Conservation (phyloP, 2,888 invertebrate genomes). For the Drosophila ezoana region DNA sequence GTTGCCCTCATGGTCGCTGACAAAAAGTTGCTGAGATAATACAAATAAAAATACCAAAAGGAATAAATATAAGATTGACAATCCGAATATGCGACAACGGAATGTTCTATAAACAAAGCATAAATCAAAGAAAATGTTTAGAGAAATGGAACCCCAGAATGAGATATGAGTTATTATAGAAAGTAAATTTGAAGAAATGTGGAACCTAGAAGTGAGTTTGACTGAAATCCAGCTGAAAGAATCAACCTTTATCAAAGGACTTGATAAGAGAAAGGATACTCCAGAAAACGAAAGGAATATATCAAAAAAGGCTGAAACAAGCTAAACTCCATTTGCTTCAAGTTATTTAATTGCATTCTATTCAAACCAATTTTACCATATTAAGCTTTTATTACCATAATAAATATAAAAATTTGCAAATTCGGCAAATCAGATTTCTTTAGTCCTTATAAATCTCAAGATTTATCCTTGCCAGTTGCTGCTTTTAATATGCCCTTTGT, state of each 20-base stretch:
- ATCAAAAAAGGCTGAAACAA: too few relatives aligned
- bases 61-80: conserved; percentile 43
- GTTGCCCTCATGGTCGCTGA: conserved; percentile 55
- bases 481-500: conserved; percentile 30
- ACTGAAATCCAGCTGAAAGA: background rate
- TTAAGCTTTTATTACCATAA: conserved; percentile 20
- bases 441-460: conserved; percentile 11
- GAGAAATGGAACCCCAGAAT: background rate
- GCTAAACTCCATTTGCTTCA: background rate
- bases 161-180: background rate
- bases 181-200: background rate
- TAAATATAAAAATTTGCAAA: conserved; percentile 23
- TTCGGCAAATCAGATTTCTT: conserved; percentile 20
- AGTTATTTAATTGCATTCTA: conserved; percentile 3
- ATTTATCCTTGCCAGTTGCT: background rate
- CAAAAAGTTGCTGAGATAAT: conserved; percentile 55
- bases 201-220: background rate
- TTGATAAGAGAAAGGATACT: too few relatives aligned
- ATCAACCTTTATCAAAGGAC: too few relatives aligned
- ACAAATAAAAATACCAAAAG: conserved; percentile 56
- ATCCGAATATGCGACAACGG: conserved; percentile 42
- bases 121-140: conserved; percentile 29
- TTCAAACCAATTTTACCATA: conserved; percentile 15
- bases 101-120: conserved; percentile 39
- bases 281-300: too few relatives aligned